Evolutionary conservation across 2,888 invertebrate species (phyloP).

Genomic region (Drosophila fulvimacula): DNA sequence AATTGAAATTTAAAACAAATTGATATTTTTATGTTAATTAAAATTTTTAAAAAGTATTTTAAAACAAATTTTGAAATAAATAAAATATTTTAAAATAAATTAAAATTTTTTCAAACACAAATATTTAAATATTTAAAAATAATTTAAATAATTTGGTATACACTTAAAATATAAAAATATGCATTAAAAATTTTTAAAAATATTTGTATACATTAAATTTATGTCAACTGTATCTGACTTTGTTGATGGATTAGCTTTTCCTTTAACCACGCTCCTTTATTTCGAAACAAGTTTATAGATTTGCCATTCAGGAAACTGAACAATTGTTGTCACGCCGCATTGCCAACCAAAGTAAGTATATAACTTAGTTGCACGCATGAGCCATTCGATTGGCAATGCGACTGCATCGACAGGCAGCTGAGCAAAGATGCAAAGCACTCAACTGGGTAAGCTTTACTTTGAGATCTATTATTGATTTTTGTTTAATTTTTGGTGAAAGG

Average conservation of each 20-base stretch:
- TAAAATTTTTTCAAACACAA: no score
- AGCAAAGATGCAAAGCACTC: slow-evolving; percentile 33
- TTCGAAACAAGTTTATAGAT: slow-evolving; percentile 16
- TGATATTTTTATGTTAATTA: no score
- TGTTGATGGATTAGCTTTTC: slow-evolving; percentile 2
- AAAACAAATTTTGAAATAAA: no score
- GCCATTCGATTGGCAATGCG: slow-evolving; percentile 15
- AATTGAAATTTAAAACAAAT: no score
- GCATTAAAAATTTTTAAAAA: neutral
- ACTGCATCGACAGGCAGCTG: slow-evolving; percentile 23
- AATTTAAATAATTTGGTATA: no score
- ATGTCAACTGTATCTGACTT: neutral
- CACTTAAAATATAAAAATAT: no score
- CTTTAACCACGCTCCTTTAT: neutral
- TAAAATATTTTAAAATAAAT: no score
- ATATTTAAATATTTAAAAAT: no score
- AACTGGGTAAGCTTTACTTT: slow-evolving; percentile 5
- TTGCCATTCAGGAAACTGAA: slow-evolving; percentile 35
- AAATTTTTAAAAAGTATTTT: no score
- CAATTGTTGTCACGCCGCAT: slow-evolving; percentile 11
- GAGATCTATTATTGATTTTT: slow-evolving; percentile 56
- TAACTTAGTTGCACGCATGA: slow-evolving; percentile 10
- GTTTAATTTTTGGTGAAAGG: slow-evolving; percentile 68
- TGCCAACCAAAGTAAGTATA: slow-evolving; percentile 2
- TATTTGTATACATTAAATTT: neutral